Base-by-base conservation (phyloP, 2,797 vertebrate genomes). In the Gymnoscopelus braueri region DNA sequence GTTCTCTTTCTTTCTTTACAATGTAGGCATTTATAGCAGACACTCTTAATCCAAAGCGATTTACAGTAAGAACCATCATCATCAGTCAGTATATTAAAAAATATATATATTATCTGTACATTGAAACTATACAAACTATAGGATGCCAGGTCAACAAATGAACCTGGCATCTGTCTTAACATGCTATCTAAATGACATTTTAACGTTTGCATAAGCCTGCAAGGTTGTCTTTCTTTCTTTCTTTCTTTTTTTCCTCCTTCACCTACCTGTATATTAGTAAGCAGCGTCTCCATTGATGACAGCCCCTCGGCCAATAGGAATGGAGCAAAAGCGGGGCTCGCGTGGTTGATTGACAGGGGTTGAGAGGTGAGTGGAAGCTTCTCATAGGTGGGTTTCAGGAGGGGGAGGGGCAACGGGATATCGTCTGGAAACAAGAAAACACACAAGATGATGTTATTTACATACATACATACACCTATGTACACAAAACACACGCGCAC, bases 241-340 rank as follows among this genome's bases (percentile, higher is more conserved):
- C 23, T 7, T 13, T 49, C 3, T 49, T 2, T 13, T 10, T 6
- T 52, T 13, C 93, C 6, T 51, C 13, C 19, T 55, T 32, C 15
- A 51, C 1, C 73, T 93, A 97, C 96, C 96, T 97, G 96, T 89
- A 97, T 95, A 90, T 97, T 97, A 88, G 95, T 96, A 88, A 97
- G 93, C 84, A 97, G 91, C 44, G 95, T 96, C 88, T 97, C 96
- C 91, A 96, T 95, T 0, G 96, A 97, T 2, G 95, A 97, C 69
- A 97, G 89, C 44, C 95, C 95, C 83, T 97, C 96, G 35, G 95
- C 94, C 87, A 96, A 95, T 77, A 96, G 92, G 79, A 96, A 94
- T 0, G 95, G 95, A 5, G 94, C 88, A 60, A 97, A 96, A 80
- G 95, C 93, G 60, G 93, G 87, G 57, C 55, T 66, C 4, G 63